phyloP scores from a whole-genome alignment of 92 coral and sea anemone species.

The Palythoa grandis region DNA sequence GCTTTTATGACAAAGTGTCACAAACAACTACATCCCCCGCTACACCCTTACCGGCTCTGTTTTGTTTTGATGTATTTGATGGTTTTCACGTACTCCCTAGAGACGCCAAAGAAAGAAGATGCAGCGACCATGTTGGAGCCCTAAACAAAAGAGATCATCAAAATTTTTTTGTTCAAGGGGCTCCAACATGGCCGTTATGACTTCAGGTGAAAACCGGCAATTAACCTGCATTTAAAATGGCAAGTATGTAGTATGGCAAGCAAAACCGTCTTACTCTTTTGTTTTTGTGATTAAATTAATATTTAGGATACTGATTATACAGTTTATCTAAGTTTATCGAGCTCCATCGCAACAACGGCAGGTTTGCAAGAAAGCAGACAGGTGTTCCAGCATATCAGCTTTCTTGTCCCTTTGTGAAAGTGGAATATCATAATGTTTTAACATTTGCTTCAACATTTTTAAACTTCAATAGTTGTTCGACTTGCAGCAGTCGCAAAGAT shows the following conservation, averaged over 20 bases:
- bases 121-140: too few species aligned
- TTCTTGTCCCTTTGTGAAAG: not conserved
- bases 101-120: too few species aligned
- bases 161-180: too few species aligned
- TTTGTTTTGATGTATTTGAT: not conserved
- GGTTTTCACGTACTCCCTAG: too few species aligned
- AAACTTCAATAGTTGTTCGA: constrained; percentile 4
- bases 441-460: not conserved
- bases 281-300: not conserved
- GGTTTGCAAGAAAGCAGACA: constrained; percentile 36
- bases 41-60: not conserved
- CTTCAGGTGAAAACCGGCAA: too few species aligned
- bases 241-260: not conserved
- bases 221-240: not conserved
- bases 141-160: too few species aligned
- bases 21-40: too few species aligned
- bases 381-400: constrained; percentile 26
- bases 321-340: not conserved
- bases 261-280: not conserved
- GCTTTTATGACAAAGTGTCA: too few species aligned
- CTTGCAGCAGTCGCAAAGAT: constrained; percentile 20
- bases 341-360: constrained; percentile 35
- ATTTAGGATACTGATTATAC: not conserved
- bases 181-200: too few species aligned
- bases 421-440: not conserved